Percentiles rank a stretch among this genome's conserved stretches.
These are phyloP conservation scores for Halcyon smyrnensis DNA, from an alignment of 2,797 vertebrate species.

Conservation along the genomic window DNA sequence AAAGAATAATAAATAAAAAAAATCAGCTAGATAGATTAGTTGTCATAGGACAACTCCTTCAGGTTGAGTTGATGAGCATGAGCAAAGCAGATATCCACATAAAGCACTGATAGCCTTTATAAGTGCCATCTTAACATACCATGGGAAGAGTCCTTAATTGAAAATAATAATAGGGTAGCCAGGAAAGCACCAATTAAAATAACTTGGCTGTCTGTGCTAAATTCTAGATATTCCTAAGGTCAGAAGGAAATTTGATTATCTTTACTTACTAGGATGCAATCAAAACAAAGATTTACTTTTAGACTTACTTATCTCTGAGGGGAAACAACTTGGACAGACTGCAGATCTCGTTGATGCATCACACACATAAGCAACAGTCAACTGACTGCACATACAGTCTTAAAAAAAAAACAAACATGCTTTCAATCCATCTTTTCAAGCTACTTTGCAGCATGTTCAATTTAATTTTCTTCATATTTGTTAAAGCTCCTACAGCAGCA, in stretches of 20 bases:
- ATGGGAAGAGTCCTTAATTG: not conserved
- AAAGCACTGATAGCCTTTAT: not conserved
- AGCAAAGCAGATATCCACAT: not conserved
- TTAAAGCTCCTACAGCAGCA: not conserved
- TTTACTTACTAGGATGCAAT: not conserved
- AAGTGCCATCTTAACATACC: not conserved
- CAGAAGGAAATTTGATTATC: not conserved
- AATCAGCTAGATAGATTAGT: not conserved
- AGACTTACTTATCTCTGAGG: not conserved
- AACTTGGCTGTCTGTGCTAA: not conserved
- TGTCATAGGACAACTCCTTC: not conserved
- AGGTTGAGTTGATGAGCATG: not conserved
- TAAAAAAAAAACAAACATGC: not conserved
- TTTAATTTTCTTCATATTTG: not conserved
- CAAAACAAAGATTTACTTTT: not conserved
- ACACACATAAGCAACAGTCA: not conserved
- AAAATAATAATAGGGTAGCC: slow-evolving; percentile 5
- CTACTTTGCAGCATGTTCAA: not conserved
- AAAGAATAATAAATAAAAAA: not conserved
- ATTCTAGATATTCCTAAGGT: not conserved
- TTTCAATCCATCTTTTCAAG: not conserved
- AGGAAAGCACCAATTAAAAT: not conserved
- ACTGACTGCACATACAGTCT: not conserved
- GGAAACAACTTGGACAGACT: not conserved
- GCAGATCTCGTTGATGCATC: not conserved